These are phyloP conservation scores for Lasius fuliginosus DNA, from an alignment of 2,888 invertebrate genomes.

Conservation along the genomic window DNA sequence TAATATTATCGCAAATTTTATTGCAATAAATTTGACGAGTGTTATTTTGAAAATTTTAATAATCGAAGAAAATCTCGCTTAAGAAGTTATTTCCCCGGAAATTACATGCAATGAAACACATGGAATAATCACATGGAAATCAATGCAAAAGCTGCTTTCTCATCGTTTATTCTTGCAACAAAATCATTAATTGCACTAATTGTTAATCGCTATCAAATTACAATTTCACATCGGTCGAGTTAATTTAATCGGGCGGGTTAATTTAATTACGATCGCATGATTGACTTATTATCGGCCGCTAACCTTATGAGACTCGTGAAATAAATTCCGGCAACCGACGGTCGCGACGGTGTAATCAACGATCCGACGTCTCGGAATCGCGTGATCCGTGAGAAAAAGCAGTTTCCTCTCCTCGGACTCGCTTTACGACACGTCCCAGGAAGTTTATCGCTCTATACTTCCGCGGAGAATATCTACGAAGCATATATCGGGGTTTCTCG, in stretches of 20 bases:
- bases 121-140: constrained; percentile 32
- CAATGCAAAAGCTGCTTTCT: constrained; percentile 9
- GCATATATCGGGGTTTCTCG: constrained; percentile 57
- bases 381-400: constrained; percentile 45
- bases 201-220: constrained; percentile 30
- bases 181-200: constrained; percentile 12
- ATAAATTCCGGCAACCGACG: constrained; percentile 11
- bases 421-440: constrained; percentile 44
- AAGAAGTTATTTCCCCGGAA: constrained; percentile 25
- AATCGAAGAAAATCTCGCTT: constrained; percentile 1
- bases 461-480: constrained; percentile 43
- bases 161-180: constrained; percentile 19
- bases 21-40: not conserved
- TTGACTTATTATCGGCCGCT: constrained; percentile 29
- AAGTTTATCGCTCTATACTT: constrained; percentile 57
- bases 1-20: not conserved
- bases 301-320: not conserved
- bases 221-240: constrained; percentile 4
- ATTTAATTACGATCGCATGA: constrained; percentile 30
- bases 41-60: constrained; percentile 25
- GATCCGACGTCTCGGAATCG: constrained; percentile 27
- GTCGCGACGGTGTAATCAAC: constrained; percentile 39
- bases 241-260: not conserved
- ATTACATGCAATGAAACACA: constrained; percentile 25
- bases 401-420: constrained; percentile 33